phyloP scores from a whole-genome alignment of 2,113 vertebrate species.

The Pungitius pungitius region DNA sequence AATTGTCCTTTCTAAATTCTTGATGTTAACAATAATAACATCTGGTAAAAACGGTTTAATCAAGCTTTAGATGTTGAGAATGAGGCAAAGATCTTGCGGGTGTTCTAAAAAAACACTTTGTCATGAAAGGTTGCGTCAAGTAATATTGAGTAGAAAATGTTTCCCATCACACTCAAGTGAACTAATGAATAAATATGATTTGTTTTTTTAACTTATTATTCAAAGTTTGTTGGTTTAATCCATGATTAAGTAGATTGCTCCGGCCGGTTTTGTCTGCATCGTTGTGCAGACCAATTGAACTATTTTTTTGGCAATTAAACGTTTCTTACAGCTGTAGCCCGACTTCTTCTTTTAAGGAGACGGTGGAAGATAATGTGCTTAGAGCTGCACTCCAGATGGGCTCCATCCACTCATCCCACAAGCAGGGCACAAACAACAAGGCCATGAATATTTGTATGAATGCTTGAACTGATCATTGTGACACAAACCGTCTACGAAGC shows the following conservation, averaged over 20 bases:
- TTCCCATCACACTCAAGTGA: slow-evolving; percentile 7
- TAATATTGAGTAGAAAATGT: not conserved
- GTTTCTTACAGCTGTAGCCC: not conserved
- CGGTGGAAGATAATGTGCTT: not conserved
- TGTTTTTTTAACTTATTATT: slow-evolving; percentile 26
- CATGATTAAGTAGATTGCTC: not conserved
- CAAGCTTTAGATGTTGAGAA: not conserved
- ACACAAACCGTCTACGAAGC: too few species aligned
- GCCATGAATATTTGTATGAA: too few species aligned
- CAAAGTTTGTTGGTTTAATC: slow-evolving; percentile 18
- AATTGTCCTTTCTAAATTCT: slow-evolving; percentile 12
- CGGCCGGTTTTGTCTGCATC: not conserved
- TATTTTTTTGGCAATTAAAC: not conserved
- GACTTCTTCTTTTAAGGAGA: not conserved
- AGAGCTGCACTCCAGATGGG: not conserved
- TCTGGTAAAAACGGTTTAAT: not conserved
- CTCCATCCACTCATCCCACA: not conserved
- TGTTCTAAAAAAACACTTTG: too few species aligned
- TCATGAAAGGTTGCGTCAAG: not conserved
- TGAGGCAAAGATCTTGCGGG: too few species aligned
- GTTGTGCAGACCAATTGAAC: not conserved
- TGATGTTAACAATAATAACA: not conserved
- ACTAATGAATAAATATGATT: not conserved
- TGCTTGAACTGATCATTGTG: too few species aligned
- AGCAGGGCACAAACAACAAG: too few species aligned